A percentile compares a stretch with the other conserved stretches of the same genome.
Evolutionary conservation across 2,797 vertebrate genomes (phyloP).

Genomic region (Muscicapa comitata): DNA sequence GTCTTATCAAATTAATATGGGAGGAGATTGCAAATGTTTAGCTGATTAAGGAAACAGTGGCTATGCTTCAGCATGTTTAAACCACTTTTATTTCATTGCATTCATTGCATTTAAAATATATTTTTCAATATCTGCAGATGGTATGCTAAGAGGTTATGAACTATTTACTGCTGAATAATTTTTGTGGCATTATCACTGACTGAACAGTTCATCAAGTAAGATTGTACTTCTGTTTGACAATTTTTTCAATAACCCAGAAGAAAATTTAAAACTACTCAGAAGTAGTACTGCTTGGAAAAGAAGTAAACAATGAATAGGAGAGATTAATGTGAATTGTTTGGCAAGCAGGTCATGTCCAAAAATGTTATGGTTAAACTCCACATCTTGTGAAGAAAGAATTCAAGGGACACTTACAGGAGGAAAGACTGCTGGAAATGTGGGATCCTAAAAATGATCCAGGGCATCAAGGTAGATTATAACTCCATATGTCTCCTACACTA

Average conservation of each 20-base stretch:
- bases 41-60: neutral
- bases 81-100: neutral
- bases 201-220: neutral
- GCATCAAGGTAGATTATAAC: neutral
- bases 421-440: neutral
- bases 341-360: neutral
- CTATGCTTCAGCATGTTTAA: neutral
- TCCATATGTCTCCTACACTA: fast-evolving
- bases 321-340: neutral
- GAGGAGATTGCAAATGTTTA: neutral
- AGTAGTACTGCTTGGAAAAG: neutral
- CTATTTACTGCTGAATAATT: neutral
- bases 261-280: neutral
- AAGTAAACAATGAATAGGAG: neutral
- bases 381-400: neutral
- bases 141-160: neutral
- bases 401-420: neutral
- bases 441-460: neutral
- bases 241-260: neutral
- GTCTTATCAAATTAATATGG: neutral
- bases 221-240: neutral
- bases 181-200: neutral
- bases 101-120: neutral
- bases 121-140: neutral
- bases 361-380: neutral